Evolutionary conservation across 2,888 invertebrate genomes (phyloP).

Genomic region (Lymantria monacha): DNA sequence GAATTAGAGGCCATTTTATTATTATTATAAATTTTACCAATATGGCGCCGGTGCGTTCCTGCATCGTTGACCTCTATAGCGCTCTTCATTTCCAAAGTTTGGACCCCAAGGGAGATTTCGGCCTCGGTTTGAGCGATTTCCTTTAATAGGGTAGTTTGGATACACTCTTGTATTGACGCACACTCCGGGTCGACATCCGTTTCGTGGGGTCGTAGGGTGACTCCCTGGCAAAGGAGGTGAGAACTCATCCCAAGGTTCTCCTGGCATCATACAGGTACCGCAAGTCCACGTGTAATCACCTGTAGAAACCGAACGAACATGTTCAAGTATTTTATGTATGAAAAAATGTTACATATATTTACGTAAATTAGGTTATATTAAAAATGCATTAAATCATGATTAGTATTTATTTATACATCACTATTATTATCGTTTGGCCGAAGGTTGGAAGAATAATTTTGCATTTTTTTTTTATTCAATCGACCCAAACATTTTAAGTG

Average conservation of each 20-base stretch:
- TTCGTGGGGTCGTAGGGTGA: slow-evolving; percentile 60
- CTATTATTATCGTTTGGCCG: slow-evolving; percentile 68
- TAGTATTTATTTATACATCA: slow-evolving; percentile 74
- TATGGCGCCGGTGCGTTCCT: slow-evolving; percentile 68
- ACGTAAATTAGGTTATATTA: neutral
- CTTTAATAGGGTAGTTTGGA: slow-evolving; percentile 56
- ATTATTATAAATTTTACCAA: slow-evolving; percentile 51
- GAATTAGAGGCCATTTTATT: slow-evolving; percentile 20
- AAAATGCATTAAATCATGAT: slow-evolving; percentile 34
- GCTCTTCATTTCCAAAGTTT: slow-evolving; percentile 59
- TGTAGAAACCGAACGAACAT: slow-evolving; percentile 22
- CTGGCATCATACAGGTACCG: slow-evolving; percentile 55
- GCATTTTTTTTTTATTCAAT: slow-evolving; percentile 49
- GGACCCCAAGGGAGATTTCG: slow-evolving; percentile 69
- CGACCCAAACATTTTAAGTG: slow-evolving; percentile 37
- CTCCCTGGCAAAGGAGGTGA: slow-evolving; percentile 54
- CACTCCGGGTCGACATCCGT: slow-evolving; percentile 65
- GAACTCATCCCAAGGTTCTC: slow-evolving; percentile 63
- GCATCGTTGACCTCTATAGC: slow-evolving; percentile 65
- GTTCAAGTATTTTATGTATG: neutral
- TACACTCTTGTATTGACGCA: slow-evolving; percentile 55
- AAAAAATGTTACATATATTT: neutral
- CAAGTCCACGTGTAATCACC: slow-evolving; percentile 66
- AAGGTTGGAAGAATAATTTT: slow-evolving; percentile 73
- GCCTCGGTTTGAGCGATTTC: slow-evolving; percentile 51